Conservation (phyloP, 2,888 invertebrate species). For the Steinernema carpocapsae region DNA sequence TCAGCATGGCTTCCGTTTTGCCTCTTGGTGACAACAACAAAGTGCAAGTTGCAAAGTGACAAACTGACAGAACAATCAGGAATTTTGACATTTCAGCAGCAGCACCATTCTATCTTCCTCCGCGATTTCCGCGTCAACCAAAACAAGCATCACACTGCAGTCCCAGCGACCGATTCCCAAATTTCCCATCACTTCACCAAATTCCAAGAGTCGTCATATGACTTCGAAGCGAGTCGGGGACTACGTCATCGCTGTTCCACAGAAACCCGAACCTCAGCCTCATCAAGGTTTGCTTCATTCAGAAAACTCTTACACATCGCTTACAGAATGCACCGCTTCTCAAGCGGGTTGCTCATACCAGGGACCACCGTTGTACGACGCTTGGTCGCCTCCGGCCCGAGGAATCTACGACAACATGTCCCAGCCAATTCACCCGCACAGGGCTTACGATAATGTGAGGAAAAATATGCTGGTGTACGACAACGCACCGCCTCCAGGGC, state of each 20-base stretch:
- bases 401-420: slow-evolving; percentile 39
- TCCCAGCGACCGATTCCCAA: slow-evolving; percentile 42
- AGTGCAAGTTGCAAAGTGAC: not conserved
- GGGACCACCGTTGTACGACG: slow-evolving; percentile 47
- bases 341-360: slow-evolving; percentile 46
- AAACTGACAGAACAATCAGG: not conserved
- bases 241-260: slow-evolving; percentile 44
- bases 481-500: slow-evolving; percentile 46
- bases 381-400: slow-evolving; percentile 36
- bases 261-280: slow-evolving; percentile 40
- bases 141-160: slow-evolving; percentile 30
- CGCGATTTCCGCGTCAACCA: slow-evolving; percentile 8
- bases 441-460: slow-evolving; percentile 38
- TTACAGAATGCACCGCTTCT: slow-evolving; percentile 46
- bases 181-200: slow-evolving; percentile 56
- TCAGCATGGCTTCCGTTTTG: slow-evolving; percentile 22
- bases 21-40: slow-evolving; percentile 9
- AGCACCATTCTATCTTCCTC: slow-evolving; percentile 35
- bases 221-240: slow-evolving; percentile 47
- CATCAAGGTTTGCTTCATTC: slow-evolving; percentile 29
- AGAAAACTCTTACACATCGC: not conserved
- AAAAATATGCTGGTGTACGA: slow-evolving; percentile 44
- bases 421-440: slow-evolving; percentile 44
- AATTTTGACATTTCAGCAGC: not conserved
- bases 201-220: slow-evolving; percentile 48